Conservation (phyloP, 1,140 invertebrate species). For the Lamellibrachia luymesi region DNA sequence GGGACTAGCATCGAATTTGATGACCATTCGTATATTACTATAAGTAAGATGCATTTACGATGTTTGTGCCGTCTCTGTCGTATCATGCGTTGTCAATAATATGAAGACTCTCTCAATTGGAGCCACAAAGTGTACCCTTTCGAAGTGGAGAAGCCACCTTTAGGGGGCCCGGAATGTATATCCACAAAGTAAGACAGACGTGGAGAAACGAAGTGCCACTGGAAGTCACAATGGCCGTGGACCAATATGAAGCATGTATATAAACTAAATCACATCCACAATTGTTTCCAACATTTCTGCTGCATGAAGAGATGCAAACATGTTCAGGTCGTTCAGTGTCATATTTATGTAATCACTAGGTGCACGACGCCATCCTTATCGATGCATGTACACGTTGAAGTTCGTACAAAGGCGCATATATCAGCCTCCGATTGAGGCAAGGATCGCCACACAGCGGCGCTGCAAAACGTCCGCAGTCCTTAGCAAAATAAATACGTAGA, state of each 20-base stretch:
- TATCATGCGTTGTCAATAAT: background rate
- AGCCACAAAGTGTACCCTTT: background rate
- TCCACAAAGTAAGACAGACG: background rate
- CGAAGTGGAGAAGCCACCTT: background rate
- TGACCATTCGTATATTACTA: too few species aligned
- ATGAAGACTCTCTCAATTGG: background rate
- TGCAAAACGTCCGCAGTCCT: background rate
- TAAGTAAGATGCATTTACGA: too few species aligned
- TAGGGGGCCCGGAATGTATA: background rate
- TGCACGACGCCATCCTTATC: background rate
- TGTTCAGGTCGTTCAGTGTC: background rate
- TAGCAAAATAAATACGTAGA: conserved; percentile 5
- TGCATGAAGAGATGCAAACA: background rate
- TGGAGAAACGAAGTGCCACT: background rate
- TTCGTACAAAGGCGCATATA: background rate
- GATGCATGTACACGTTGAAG: background rate
- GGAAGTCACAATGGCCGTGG: background rate
- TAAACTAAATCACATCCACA: background rate
- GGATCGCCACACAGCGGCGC: background rate
- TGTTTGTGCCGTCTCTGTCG: background rate
- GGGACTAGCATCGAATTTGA: too few species aligned
- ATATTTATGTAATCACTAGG: too few species aligned
- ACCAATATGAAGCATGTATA: background rate
- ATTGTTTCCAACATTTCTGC: background rate
- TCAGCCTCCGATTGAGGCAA: background rate